A percentile compares a stretch with the other conserved stretches of the same genome.
These are phyloP conservation scores for Cryptoblepharus egeriae DNA, from an alignment of 2,797 vertebrate genomes.

Conservation along the genomic window DNA sequence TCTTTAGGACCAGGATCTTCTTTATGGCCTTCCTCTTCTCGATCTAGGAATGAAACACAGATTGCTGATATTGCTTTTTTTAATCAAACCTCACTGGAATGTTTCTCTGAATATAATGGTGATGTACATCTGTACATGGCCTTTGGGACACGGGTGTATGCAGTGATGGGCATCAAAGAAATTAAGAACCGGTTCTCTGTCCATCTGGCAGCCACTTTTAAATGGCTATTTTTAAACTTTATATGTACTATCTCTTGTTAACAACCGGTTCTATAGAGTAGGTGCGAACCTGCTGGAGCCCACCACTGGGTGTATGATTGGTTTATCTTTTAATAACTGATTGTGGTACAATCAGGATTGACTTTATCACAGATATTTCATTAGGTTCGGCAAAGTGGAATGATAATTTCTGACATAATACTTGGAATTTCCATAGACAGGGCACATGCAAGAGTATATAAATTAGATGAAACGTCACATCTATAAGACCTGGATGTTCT, in stretches of 20 bases:
- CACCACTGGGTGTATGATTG: too few relatives aligned
- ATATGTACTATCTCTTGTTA: too few relatives aligned
- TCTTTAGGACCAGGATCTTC: background rate
- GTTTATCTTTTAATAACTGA: background rate
- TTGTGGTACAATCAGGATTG: background rate
- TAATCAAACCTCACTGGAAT: background rate
- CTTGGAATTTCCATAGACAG: slow-evolving; percentile 43
- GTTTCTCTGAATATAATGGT: background rate
- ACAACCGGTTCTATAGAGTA: too few relatives aligned
- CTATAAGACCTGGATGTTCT: slow-evolving; percentile 42
- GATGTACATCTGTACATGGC: background rate
- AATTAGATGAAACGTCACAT: slow-evolving; percentile 27
- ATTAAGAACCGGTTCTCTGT: too few relatives aligned
- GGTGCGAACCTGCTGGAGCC: too few relatives aligned
- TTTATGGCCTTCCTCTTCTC: background rate
- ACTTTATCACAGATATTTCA: slow-evolving; percentile 1
- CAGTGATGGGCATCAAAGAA: too few relatives aligned
- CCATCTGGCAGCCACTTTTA: too few relatives aligned
- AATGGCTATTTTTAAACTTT: too few relatives aligned
- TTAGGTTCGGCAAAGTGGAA: slow-evolving; percentile 36
- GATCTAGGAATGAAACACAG: background rate
- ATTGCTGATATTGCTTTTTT: too few relatives aligned
- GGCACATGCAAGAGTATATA: slow-evolving; percentile 34
- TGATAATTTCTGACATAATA: slow-evolving; percentile 27
- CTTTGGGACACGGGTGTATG: too few relatives aligned